phyloP scores from a whole-genome alignment of 2,797 vertebrate genomes.

The Paramormyrops hopkinsi region DNA sequence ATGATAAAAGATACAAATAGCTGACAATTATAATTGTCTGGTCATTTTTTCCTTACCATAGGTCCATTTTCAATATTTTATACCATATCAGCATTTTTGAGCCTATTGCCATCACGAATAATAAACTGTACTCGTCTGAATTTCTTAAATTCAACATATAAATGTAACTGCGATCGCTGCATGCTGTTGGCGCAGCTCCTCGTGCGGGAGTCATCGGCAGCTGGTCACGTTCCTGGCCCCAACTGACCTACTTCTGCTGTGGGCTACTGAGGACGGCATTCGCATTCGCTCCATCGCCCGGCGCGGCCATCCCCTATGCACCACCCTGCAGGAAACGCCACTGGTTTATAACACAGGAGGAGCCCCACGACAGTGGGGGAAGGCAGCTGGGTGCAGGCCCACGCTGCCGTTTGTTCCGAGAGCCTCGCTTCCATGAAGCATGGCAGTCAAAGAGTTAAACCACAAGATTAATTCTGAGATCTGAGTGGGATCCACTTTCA shows the following conservation, averaged over 20 bases:
- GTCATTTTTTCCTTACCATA: background rate
- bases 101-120: background rate
- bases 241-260: constrained; percentile 1
- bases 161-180: background rate
- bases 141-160: background rate
- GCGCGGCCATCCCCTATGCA: background rate
- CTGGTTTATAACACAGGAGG: background rate
- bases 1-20: background rate
- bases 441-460: background rate
- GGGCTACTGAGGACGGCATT: background rate
- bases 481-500: background rate
- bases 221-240: background rate
- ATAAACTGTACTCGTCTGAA: background rate
- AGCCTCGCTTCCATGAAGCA: background rate
- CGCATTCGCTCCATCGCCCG: background rate
- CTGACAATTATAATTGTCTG: background rate
- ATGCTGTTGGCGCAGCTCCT: background rate
- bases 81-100: background rate
- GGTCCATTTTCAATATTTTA: background rate
- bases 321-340: background rate
- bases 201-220: background rate
- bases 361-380: background rate
- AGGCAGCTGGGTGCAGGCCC: background rate
- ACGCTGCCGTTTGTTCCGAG: background rate
- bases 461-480: background rate